phyloP scores from a whole-genome alignment of 2,888 invertebrate genomes.

The Drosophila parthenogenetica region DNA sequence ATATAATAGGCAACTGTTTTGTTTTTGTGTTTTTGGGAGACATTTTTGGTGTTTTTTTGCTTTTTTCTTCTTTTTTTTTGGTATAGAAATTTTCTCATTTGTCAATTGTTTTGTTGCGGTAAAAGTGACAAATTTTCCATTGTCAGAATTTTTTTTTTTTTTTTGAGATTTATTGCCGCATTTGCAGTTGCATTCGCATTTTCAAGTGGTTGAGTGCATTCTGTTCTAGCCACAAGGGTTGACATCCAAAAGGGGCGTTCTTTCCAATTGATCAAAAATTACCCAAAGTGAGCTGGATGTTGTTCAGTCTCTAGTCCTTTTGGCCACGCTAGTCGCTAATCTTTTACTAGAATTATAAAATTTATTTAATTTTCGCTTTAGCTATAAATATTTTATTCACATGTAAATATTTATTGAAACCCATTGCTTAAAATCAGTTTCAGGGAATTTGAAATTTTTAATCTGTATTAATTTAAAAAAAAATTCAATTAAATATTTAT shows the following conservation, averaged over 20 bases:
- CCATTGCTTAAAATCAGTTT: no score
- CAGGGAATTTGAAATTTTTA: no score
- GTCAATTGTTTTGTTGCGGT: slow-evolving; percentile 66
- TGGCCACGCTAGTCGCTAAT: background rate
- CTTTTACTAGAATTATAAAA: background rate
- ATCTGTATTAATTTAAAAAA: no score
- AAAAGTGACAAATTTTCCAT: slow-evolving; percentile 75
- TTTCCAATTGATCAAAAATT: slow-evolving; percentile 37
- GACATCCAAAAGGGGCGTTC: slow-evolving; percentile 44
- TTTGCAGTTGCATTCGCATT: slow-evolving; percentile 21
- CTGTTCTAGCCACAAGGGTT: slow-evolving; percentile 64
- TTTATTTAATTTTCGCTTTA: no score
- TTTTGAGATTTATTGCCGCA: slow-evolving; percentile 57
- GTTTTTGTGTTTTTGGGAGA: slow-evolving; percentile 32
- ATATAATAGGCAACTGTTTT: slow-evolving; percentile 21
- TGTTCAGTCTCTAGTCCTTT: background rate
- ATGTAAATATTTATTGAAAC: no score
- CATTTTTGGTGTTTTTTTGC: slow-evolving; percentile 32
- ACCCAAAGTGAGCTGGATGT: slow-evolving; percentile 6
- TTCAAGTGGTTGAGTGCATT: slow-evolving; percentile 72
- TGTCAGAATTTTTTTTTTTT: slow-evolving; percentile 35
- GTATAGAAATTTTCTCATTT: slow-evolving; percentile 62
- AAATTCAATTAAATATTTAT: no score
- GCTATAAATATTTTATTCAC: no score
- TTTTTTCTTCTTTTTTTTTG: slow-evolving; percentile 46